Base-by-base conservation (phyloP, 2,797 vertebrate genomes). In the Neopelma chrysocephalum region DNA sequence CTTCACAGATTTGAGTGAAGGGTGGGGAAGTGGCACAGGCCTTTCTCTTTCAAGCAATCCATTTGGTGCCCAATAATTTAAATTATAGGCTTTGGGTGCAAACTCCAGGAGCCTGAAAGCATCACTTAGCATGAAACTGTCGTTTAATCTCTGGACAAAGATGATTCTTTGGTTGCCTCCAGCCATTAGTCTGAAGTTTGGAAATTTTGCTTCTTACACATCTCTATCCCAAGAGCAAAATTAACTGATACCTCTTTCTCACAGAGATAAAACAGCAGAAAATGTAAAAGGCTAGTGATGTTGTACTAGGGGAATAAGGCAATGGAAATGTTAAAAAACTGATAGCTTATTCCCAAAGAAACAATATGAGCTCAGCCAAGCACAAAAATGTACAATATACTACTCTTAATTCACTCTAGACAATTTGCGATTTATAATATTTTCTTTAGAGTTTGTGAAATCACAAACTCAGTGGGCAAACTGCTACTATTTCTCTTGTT, bases 271-370 rank as follows among this genome's bases (percentile, higher is more conserved):
- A 96, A 77, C 31, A 48, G 89, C 84, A 87, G 94, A 89, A 96
- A 95, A 89, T 82, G 68, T 62, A 64, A 97, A 95, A 94, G 84
- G 72, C 1, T 4, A 90, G 62, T 82, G 51, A 89, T 91, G 85
- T 81, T 91, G 82, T 94, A 96, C 72, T 97, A 86, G 58, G 97
- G 97, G 96, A 98, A 96, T 97, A 95, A 97, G 92, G 89, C 82
- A 94, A 95, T 95, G 70, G 89, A 92, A 88, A 93, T 72, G 80
- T 93, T 95, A 84, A 96, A 97, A 97, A 97, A 95, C 64, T 29
- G 81, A 96, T 90, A 91, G 64, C 8, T 25, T 97, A 97, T 95
- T 97, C 97, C 97, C 97, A 88, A 80, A 93, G 97, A 98, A 98
- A 94, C 60, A 73, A 83, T 91, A 90, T 77, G 82, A 95, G 90